phyloP scores from a whole-genome alignment of 2,797 vertebrate genomes.

The Argentina silus region DNA sequence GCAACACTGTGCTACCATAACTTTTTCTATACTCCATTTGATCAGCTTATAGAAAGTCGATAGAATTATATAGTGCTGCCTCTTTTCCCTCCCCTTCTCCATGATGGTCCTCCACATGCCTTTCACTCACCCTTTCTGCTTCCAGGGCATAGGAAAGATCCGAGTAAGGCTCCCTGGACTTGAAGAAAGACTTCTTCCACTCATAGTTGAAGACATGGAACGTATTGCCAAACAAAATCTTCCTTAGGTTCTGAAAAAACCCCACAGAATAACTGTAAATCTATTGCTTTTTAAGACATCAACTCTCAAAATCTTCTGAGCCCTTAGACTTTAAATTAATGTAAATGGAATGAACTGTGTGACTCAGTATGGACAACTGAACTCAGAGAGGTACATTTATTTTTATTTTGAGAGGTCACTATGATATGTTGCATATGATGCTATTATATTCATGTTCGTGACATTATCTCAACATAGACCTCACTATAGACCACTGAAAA shows the following conservation, averaged over 20 bases:
- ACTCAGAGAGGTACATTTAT: not conserved
- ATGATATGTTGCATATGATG: no score
- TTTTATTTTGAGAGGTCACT: not conserved
- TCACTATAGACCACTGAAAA: not conserved
- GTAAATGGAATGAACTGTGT: no score
- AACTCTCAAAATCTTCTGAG: not conserved
- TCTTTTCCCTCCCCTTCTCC: not conserved
- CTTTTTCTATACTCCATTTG: no score
- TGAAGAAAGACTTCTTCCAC: conserved; percentile 82
- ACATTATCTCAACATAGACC: not conserved
- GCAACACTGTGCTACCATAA: no score
- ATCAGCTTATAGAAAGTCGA: no score
- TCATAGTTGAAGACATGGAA: conserved; percentile 73
- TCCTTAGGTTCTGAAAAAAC: conserved; percentile 75
- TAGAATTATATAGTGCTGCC: no score
- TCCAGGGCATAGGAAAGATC: conserved; percentile 79
- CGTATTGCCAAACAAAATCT: conserved; percentile 78
- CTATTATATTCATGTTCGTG: no score
- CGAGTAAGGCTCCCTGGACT: conserved; percentile 73
- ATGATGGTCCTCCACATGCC: not conserved
- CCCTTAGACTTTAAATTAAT: no score
- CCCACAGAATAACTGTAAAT: no score
- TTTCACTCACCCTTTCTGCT: conserved; percentile 74
- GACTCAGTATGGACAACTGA: no score
- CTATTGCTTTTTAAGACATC: not conserved